phyloP scores from a whole-genome alignment of 2,888 invertebrate genomes.

The Drosophila fulvimacula region DNA sequence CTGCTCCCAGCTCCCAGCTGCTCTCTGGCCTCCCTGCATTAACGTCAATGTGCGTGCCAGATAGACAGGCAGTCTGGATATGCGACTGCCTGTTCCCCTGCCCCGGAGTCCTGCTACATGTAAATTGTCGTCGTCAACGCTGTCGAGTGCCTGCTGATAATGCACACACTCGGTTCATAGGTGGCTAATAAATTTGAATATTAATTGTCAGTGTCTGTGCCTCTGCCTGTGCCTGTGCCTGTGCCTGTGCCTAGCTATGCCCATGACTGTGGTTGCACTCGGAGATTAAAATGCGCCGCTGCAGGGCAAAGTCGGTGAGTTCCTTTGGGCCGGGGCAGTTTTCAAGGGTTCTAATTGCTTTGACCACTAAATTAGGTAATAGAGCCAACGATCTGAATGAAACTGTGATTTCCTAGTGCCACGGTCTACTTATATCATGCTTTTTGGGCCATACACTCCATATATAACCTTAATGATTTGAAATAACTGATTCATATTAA shows the following conservation, averaged over 20 bases:
- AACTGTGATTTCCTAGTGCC: not conserved
- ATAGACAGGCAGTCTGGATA: constrained; percentile 44
- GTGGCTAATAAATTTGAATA: constrained; percentile 84
- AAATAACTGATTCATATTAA: not conserved
- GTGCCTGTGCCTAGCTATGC: constrained; percentile 54
- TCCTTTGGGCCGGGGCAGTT: not conserved
- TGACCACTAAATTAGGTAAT: constrained; percentile 11
- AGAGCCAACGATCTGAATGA: not conserved
- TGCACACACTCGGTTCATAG: constrained; percentile 83
- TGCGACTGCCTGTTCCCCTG: constrained; percentile 10
- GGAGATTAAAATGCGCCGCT: constrained; percentile 69
- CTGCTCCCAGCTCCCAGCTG: not conserved
- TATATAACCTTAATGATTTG: not conserved
- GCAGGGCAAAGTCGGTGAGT: constrained; percentile 25
- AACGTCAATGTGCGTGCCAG: constrained; percentile 48
- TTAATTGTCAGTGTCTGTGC: constrained; percentile 81
- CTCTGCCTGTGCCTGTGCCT: constrained; percentile 54
- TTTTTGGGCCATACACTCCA: not conserved
- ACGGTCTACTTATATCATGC: not conserved
- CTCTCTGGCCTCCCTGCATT: constrained; percentile 10
- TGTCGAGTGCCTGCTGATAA: constrained; percentile 78
- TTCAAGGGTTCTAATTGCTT: constrained; percentile 38
- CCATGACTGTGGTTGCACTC: constrained; percentile 53
- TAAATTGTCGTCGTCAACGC: constrained; percentile 44
- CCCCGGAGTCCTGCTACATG: constrained; percentile 7